Percentiles rank a stretch among this genome's conserved stretches.
Evolutionary conservation across 2,888 invertebrate genomes (phyloP).

Genomic region (Chouioia cunea): DNA sequence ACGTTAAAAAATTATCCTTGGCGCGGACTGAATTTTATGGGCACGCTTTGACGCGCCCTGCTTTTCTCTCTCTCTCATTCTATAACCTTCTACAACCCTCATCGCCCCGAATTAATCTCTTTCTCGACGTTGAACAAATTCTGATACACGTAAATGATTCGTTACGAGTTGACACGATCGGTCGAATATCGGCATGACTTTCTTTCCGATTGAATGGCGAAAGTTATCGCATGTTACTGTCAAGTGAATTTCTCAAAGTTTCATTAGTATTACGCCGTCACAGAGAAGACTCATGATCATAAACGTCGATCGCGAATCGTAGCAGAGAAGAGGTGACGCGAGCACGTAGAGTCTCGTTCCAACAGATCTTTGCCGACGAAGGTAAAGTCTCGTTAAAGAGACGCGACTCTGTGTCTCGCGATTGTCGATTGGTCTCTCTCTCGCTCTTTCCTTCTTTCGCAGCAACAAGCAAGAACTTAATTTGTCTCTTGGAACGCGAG

Average conservation of each 20-base stretch:
- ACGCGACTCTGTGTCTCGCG: slow-evolving; percentile 49
- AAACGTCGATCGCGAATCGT: slow-evolving; percentile 37
- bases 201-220: slow-evolving; percentile 7
- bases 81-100: slow-evolving; percentile 3
- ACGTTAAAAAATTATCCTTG: slow-evolving; percentile 67
- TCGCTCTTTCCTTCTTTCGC: slow-evolving; percentile 23
- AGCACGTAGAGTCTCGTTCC: slow-evolving; percentile 47
- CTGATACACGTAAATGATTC: slow-evolving; percentile 39
- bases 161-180: too few species aligned
- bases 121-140: slow-evolving; percentile 33
- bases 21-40: slow-evolving; percentile 63
- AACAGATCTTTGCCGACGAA: slow-evolving; percentile 56
- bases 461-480: slow-evolving; percentile 62
- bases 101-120: slow-evolving; percentile 40
- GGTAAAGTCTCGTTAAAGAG: slow-evolving; percentile 54
- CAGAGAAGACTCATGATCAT: slow-evolving; percentile 47
- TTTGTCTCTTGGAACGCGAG: slow-evolving; percentile 64
- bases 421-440: slow-evolving; percentile 51
- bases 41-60: slow-evolving; percentile 61
- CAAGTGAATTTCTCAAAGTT: slow-evolving; percentile 42
- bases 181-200: slow-evolving; percentile 19
- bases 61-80: background rate
- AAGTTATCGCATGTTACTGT: slow-evolving; percentile 37
- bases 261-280: slow-evolving; percentile 14
- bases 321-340: slow-evolving; percentile 53